phyloP scores from a whole-genome alignment of 2,113 vertebrate species.

The Dinomys branickii region DNA sequence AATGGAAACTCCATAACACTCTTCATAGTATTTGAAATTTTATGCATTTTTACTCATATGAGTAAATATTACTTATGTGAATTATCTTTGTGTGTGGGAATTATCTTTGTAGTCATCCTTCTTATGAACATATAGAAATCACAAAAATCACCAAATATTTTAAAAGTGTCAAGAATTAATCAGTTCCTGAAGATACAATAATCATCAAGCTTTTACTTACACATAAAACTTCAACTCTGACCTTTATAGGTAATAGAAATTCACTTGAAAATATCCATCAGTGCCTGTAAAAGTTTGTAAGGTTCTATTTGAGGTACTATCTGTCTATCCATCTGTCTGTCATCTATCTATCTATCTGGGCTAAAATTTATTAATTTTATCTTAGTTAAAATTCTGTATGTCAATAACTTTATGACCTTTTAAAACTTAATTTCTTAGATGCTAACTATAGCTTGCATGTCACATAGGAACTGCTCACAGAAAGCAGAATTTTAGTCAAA shows the following conservation, averaged over 20 bases:
- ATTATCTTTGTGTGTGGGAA: neutral
- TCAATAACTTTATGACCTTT: neutral
- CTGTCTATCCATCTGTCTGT: too few relatives aligned
- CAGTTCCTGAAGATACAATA: neutral
- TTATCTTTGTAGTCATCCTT: neutral
- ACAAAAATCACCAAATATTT: neutral
- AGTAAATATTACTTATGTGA: neutral
- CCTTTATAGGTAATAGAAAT: neutral
- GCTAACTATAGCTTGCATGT: neutral
- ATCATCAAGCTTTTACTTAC: neutral
- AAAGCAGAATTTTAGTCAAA: neutral
- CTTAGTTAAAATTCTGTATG: neutral
- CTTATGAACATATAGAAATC: neutral
- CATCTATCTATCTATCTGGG: too few relatives aligned
- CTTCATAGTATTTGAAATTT: neutral
- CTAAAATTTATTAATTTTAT: too few relatives aligned
- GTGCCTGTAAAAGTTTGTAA: neutral
- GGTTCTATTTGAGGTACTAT: neutral
- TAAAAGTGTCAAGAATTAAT: neutral
- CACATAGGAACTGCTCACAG: neutral
- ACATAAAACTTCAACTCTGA: neutral
- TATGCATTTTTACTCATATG: neutral
- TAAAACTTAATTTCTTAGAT: neutral
- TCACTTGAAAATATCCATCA: neutral
- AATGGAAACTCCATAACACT: neutral